Percentiles rank a stretch among this genome's conserved stretches.
Evolutionary conservation across 2,113 vertebrate species (phyloP).

Genomic region (Chaetops frenatus): DNA sequence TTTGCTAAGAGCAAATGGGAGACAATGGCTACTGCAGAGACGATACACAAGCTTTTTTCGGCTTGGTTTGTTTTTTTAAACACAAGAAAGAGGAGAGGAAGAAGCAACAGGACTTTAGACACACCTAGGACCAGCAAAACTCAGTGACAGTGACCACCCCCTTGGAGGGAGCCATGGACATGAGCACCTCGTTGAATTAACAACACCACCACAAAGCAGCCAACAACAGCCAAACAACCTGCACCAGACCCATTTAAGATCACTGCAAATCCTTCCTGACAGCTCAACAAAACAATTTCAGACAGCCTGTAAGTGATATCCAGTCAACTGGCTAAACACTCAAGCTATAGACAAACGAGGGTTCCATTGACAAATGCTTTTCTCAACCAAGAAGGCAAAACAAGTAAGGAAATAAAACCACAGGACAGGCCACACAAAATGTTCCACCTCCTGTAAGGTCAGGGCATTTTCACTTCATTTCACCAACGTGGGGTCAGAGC

Average conservation of each 20-base stretch:
- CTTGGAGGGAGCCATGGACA: neutral
- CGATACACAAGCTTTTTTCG: neutral
- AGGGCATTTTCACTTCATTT: neutral
- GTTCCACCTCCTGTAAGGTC: neutral
- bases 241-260: neutral
- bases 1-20: neutral
- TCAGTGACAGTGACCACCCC: neutral
- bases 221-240: neutral
- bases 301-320: neutral
- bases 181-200: neutral
- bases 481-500: neutral
- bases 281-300: neutral
- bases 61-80: neutral
- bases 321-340: neutral
- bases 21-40: neutral
- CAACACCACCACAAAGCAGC: neutral
- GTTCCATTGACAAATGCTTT: neutral
- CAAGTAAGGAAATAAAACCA: neutral
- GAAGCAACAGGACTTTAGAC: neutral
- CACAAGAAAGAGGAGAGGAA: neutral
- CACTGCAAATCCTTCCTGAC: neutral
- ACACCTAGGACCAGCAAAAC: neutral
- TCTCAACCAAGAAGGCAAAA: neutral
- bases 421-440: neutral
- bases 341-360: fast-evolving